Percentiles rank a stretch among this genome's conserved stretches.
Conservation (phyloP, 2,113 vertebrate genomes). For the Heterotis niloticus region DNA sequence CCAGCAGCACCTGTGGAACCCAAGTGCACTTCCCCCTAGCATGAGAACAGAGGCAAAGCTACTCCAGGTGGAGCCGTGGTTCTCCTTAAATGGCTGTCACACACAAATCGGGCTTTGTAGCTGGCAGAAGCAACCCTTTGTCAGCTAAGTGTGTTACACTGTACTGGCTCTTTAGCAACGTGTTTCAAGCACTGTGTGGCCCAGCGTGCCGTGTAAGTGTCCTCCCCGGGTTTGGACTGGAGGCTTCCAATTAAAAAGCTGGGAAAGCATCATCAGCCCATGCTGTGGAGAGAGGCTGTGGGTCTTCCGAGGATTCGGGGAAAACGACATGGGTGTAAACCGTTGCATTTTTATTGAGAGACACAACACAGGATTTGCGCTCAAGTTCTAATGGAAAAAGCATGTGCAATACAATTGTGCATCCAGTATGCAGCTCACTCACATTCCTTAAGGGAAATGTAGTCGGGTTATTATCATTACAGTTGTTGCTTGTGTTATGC, state of each 20-base stretch:
- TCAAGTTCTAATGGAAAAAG: neutral
- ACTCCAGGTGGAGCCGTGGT: neutral
- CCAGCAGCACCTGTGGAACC: too few species aligned
- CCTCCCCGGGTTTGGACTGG: neutral
- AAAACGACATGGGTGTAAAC: neutral
- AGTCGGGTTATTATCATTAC: neutral
- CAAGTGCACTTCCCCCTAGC: neutral
- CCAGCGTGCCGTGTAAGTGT: neutral
- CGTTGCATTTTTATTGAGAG: too few species aligned
- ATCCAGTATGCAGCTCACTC: neutral
- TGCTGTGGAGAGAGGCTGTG: neutral
- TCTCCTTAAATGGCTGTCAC: neutral
- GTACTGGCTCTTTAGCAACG: neutral
- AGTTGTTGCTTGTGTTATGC: slow-evolving; percentile 16
- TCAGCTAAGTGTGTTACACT: neutral
- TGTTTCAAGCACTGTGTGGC: neutral
- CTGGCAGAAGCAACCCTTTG: neutral
- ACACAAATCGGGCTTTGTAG: neutral
- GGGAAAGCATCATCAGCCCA: neutral
- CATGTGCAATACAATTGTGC: neutral
- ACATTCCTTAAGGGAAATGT: slow-evolving; percentile 8
- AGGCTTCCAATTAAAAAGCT: neutral
- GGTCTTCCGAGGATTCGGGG: neutral
- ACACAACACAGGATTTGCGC: neutral
- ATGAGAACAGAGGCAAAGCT: too few species aligned